Conservation (phyloP, 1,140 invertebrate genomes). For the Neodiprion lecontei region DNA sequence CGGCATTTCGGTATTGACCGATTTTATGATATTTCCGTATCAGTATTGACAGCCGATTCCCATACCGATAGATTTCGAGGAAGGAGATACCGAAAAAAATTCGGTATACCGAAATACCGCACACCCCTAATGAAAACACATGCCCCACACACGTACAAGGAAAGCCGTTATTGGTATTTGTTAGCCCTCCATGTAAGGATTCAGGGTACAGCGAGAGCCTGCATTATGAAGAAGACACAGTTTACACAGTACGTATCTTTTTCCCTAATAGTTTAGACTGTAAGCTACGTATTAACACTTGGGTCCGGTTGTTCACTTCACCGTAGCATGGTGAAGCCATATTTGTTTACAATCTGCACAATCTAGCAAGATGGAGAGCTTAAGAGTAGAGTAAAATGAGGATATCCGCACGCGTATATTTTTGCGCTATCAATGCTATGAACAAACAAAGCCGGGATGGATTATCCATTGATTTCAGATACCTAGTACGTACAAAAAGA, state of each 20-base stretch:
- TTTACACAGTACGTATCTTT: neutral
- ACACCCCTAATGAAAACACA: too few relatives aligned
- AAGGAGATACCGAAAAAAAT: too few relatives aligned
- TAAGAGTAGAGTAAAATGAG: too few relatives aligned
- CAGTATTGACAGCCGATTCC: too few relatives aligned
- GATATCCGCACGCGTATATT: neutral
- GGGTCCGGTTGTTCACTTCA: neutral
- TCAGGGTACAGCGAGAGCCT: neutral
- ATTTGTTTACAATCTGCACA: neutral
- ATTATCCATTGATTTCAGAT: constrained; percentile 14
- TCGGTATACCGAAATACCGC: too few relatives aligned
- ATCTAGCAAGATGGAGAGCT: neutral
- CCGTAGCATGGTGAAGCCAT: neutral
- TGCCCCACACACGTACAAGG: too few relatives aligned
- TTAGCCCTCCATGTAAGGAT: too few relatives aligned
- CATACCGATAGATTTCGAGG: too few relatives aligned
- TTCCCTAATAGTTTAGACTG: neutral
- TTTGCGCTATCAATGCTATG: neutral
- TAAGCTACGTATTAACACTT: neutral
- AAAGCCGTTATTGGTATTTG: too few relatives aligned
- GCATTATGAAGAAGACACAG: neutral
- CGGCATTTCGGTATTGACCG: too few relatives aligned
- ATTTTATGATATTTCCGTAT: too few relatives aligned
- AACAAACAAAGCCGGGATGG: neutral
- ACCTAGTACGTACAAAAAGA: constrained; percentile 24